phyloP scores from a whole-genome alignment of 2,888 invertebrate species.

The Coelinius sp. region DNA sequence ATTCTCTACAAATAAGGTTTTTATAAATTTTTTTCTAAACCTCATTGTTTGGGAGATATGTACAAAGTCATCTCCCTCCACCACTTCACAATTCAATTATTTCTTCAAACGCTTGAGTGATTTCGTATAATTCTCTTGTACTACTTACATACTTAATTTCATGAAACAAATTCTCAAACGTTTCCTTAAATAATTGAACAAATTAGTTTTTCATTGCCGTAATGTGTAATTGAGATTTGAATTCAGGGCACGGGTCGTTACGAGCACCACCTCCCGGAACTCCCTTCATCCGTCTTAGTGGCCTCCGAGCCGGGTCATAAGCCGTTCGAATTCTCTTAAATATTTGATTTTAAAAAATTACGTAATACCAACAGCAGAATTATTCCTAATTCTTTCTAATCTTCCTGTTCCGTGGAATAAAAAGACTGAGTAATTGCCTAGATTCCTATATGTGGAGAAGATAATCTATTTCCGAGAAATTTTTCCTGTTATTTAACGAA shows the following conservation, averaged over 20 bases:
- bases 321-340: conserved; percentile 74
- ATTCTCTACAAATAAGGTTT: too few relatives aligned
- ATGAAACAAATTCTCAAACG: background rate
- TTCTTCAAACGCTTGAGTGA: background rate
- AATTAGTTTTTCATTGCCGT: background rate
- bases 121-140: background rate
- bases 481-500: background rate
- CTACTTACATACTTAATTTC: background rate
- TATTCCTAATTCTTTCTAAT: background rate
- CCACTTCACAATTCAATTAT: background rate
- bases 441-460: background rate
- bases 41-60: too few relatives aligned
- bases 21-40: too few relatives aligned
- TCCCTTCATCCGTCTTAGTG: conserved; percentile 71
- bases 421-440: background rate
- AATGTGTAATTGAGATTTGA: background rate
- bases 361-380: background rate
- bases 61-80: background rate
- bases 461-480: background rate
- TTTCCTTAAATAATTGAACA: background rate
- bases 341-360: background rate
- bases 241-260: conserved; percentile 67
- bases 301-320: conserved; percentile 82
- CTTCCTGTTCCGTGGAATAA: background rate
- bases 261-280: conserved; percentile 71